Conservation (phyloP, 92 coral and sea anemone species). For the Siderastrea radians region DNA sequence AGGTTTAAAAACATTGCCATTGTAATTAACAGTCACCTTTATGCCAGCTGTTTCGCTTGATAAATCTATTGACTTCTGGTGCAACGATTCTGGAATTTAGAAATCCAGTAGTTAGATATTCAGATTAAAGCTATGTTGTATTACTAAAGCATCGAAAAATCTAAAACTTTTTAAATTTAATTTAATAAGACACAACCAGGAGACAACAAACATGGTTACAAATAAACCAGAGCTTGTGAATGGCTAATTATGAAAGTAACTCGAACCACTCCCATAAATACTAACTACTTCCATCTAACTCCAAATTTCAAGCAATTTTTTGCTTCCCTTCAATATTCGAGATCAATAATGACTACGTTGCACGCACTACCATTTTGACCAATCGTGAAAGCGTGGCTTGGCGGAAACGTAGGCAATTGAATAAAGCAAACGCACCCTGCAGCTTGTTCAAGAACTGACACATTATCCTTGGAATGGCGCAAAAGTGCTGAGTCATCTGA, state of each 20-base stretch:
- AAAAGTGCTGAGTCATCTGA: constrained; percentile 68
- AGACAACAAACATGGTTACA: too few relatives aligned
- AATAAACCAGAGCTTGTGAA: too few relatives aligned
- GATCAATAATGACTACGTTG: too few relatives aligned
- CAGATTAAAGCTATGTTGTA: neutral
- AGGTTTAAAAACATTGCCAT: neutral
- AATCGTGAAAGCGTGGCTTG: neutral
- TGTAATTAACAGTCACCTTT: constrained; percentile 47
- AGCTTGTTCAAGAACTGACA: constrained; percentile 90
- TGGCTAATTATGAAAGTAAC: too few relatives aligned
- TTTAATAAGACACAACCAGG: too few relatives aligned
- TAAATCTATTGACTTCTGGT: constrained; percentile 79
- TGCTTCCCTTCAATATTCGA: too few relatives aligned
- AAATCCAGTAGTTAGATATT: neutral
- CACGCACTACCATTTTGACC: too few relatives aligned
- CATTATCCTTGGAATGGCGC: constrained; percentile 76
- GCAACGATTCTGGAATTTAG: constrained; percentile 68
- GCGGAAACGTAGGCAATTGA: neutral
- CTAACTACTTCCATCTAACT: too few relatives aligned
- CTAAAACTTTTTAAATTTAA: too few relatives aligned
- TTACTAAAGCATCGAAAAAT: neutral
- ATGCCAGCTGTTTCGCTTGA: constrained; percentile 72
- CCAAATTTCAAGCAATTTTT: too few relatives aligned
- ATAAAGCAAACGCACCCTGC: constrained; percentile 66
- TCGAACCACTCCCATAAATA: too few relatives aligned